Percentiles rank a stretch among this genome's conserved stretches.
Conservation (phyloP, 2,113 vertebrate genomes). For the Paralichthys olivaceus region DNA sequence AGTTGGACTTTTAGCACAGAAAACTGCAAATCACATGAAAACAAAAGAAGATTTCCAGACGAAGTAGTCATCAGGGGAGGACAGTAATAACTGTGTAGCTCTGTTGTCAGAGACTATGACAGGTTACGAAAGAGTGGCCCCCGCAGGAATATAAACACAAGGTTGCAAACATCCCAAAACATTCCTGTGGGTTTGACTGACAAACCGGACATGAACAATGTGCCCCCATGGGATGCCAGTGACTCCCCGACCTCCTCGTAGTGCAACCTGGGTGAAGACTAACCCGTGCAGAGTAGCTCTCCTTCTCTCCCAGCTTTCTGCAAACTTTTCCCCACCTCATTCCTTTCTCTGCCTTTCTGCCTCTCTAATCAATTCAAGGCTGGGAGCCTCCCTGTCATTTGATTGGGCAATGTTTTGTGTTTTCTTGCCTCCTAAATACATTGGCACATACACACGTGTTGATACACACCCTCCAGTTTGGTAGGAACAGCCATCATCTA, state of each 20-base stretch:
- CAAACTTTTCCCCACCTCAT: constrained; percentile 25
- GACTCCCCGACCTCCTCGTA: constrained; percentile 24
- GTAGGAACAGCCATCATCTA: constrained; percentile 49
- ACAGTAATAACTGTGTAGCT: constrained; percentile 19
- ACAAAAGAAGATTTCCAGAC: constrained; percentile 1
- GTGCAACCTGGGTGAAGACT: constrained; percentile 5
- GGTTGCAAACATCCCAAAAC: constrained; percentile 46
- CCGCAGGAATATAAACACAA: constrained; percentile 56
- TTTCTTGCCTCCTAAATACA: constrained; percentile 58
- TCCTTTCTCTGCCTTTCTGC: constrained; percentile 40
- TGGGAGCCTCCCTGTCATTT: constrained; percentile 62
- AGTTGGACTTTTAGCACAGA: constrained; percentile 1
- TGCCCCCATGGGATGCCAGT: constrained; percentile 41
- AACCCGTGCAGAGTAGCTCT: constrained; percentile 17
- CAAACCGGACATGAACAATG: constrained; percentile 56
- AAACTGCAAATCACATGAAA: background rate
- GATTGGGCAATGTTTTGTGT: constrained; percentile 68
- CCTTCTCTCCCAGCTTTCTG: constrained; percentile 22
- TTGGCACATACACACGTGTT: constrained; percentile 45
- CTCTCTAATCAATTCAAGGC: constrained; percentile 69
- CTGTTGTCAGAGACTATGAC: constrained; percentile 45
- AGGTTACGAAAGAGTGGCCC: constrained; percentile 54
- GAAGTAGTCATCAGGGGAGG: constrained; percentile 13
- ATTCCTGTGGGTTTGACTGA: constrained; percentile 67
- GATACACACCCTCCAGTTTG: constrained; percentile 47